Base-by-base conservation (phyloP, 2,888 invertebrate species). In the Cheiracanthium punctorium region DNA sequence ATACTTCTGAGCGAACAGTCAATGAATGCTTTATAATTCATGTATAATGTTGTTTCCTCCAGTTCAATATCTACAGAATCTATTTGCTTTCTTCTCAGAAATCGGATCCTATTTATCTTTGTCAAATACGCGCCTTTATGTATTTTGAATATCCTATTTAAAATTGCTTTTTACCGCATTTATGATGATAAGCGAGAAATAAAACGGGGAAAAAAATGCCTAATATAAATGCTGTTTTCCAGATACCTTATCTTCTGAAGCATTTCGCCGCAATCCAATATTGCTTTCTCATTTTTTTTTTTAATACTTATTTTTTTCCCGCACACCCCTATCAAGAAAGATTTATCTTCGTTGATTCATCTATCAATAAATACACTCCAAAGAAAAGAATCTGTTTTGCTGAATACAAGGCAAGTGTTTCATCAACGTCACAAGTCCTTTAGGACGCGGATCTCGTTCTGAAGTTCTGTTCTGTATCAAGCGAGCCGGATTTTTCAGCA, bases 301-400 rank as follows among this genome's bases (percentile, higher is more conserved):
- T n/a, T n/a, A n/a, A n/a, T n/a, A n/a, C n/a, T n/a, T n/a, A n/a
- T n/a, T n/a, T 70, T 80, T 67, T 72, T 73, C 32, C 32, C 24
- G 32, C 37, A 33, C 14, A 12, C n/a, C 24, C 69, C 48, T 48
- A 73, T 65, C 76, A 67, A 29, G 33, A 30, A 20, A 43, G 52
- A 77, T 77, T 77, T 67, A 72, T 77, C 77, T 77, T 82, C 72
- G 64, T 72, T 73, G 76, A 82, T 77, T 82, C 82, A 67, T 77
- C 82, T 82, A 82, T 77, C 82, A 82, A 82, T 82, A 72, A 67
- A 77, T 76, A 32, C 72, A 33, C 48, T 30, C 33, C 20, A 12
- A 52, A 30, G 76, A 65, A 73, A 82, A 72, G 73, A 77, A 77
- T 81, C 69, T 58, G 81, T 71, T 82, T 30, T 24, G 64, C 64